phyloP scores from a whole-genome alignment of 2,888 invertebrate species.

The Cryptophagus acutangulus region DNA sequence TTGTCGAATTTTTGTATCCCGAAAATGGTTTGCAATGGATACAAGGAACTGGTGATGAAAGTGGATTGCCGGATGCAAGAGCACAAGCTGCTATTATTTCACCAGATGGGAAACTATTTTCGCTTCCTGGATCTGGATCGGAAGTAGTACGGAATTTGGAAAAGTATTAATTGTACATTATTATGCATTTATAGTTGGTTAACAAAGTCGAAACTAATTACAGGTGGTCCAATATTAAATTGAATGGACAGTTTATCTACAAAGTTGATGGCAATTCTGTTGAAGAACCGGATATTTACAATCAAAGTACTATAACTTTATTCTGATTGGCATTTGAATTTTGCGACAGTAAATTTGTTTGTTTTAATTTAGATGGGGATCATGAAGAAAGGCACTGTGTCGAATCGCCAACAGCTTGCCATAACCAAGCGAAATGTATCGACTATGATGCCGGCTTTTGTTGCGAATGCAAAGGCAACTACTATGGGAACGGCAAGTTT shows the following conservation, averaged over 20 bases:
- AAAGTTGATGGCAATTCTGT: conserved; percentile 73
- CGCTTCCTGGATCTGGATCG: conserved; percentile 85
- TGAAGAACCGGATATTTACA: conserved; percentile 60
- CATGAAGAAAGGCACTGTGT: conserved; percentile 41
- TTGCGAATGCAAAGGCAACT: conserved; percentile 79
- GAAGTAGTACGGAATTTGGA: conserved; percentile 76
- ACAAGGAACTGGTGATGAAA: conserved; percentile 68
- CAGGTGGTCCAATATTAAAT: conserved; percentile 82
- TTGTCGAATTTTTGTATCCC: conserved; percentile 82
- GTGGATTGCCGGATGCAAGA: conserved; percentile 75
- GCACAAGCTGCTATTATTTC: conserved; percentile 91
- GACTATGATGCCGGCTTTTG: conserved; percentile 85
- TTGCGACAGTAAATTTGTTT: too few species aligned
- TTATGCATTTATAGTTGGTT: not conserved
- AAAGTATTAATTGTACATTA: conserved; percentile 60
- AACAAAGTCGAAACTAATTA: too few species aligned
- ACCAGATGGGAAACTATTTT: conserved; percentile 71
- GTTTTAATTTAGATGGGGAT: too few species aligned
- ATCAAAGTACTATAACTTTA: conserved; percentile 36
- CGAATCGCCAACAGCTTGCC: conserved; percentile 69
- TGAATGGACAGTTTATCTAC: conserved; percentile 83
- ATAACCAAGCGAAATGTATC: conserved; percentile 73
- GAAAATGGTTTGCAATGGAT: conserved; percentile 90
- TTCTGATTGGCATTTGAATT: not conserved
- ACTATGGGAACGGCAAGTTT: conserved; percentile 87